Percentiles rank a stretch among this genome's conserved stretches.
phyloP scores from a whole-genome alignment of 2,797 vertebrate species.

The Cuniculus paca region DNA sequence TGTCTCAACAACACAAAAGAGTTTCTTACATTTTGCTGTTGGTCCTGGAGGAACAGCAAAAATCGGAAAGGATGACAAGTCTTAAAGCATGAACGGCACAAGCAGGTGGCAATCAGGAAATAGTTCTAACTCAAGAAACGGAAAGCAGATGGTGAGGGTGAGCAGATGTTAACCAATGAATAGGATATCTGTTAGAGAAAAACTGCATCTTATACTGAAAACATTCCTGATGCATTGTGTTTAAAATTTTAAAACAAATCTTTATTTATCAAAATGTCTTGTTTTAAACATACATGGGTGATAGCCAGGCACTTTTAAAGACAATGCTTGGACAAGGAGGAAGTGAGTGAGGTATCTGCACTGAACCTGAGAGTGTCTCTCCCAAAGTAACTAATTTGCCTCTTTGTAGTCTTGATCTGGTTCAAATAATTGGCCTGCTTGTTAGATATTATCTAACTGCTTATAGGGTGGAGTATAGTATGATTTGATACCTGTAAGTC shows the following conservation, averaged over 20 bases:
- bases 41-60: slow-evolving; percentile 14
- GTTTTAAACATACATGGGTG: background rate
- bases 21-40: background rate
- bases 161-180: slow-evolving; percentile 48
- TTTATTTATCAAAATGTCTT: background rate
- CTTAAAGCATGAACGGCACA: slow-evolving; percentile 21
- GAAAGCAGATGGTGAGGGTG: slow-evolving; percentile 55
- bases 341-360: background rate
- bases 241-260: slow-evolving; percentile 42
- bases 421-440: background rate
- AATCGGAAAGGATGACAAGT: slow-evolving; percentile 51
- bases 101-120: slow-evolving; percentile 57
- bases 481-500: background rate
- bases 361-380: background rate
- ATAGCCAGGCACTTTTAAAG: background rate
- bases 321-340: background rate
- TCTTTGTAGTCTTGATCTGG: background rate
- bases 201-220: background rate
- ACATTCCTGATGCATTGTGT: background rate
- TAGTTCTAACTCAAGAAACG: background rate
- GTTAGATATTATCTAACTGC: background rate
- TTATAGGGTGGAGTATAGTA: background rate
- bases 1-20: slow-evolving; percentile 9
- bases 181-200: slow-evolving; percentile 32
- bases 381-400: background rate